These are phyloP conservation scores for Phylloscopus collybita DNA, from an alignment of 2,797 vertebrate genomes.

Conservation along the genomic window DNA sequence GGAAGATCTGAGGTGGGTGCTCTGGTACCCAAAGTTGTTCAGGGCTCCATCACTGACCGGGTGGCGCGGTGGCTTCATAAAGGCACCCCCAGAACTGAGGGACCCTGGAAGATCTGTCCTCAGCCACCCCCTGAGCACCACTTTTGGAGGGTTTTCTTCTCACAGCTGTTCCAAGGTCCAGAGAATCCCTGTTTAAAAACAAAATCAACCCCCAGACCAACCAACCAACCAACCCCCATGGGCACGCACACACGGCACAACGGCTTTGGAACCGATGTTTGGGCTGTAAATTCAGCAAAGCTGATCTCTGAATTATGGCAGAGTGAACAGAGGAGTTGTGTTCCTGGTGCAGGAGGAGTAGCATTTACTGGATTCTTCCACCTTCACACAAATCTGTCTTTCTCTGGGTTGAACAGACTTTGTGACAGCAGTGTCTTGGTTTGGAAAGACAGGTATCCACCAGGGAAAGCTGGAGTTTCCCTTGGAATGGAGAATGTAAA, in stretches of 20 bases:
- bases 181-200: background rate
- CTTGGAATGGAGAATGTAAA: too few relatives aligned
- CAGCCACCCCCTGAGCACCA: background rate
- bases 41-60: background rate
- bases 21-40: background rate
- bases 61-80: background rate
- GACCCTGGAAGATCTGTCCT: background rate
- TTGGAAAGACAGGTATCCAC: too few relatives aligned
- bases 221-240: background rate
- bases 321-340: background rate
- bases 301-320: background rate
- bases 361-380: background rate
- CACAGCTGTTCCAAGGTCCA: background rate
- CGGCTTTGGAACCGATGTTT: background rate
- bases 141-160: background rate
- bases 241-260: fast-evolving
- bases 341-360: background rate
- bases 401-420: background rate
- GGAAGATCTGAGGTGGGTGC: background rate
- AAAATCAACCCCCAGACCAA: background rate
- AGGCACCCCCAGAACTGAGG: background rate
- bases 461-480: too few relatives aligned
- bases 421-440: background rate
- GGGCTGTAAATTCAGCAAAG: background rate
- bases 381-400: background rate